Evolutionary conservation across 2,888 invertebrate genomes (phyloP).

Genomic region (Homarus gammarus): DNA sequence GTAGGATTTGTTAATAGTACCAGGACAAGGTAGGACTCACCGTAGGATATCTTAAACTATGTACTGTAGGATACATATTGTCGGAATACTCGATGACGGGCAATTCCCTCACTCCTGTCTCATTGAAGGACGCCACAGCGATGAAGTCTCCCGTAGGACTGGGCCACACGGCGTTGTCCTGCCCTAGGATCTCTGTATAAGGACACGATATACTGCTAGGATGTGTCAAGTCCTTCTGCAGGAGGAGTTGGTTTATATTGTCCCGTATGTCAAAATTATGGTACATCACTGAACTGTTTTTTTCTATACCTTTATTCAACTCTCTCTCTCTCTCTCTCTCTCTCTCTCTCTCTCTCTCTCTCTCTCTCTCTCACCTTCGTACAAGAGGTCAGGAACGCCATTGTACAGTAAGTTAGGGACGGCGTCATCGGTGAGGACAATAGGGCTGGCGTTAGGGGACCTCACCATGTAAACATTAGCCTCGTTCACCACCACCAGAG

Average conservation of each 20-base stretch:
- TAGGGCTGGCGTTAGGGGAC: conserved; percentile 86
- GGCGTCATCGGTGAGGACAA: conserved; percentile 88
- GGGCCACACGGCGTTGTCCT: conserved; percentile 94
- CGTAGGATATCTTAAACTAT: conserved; percentile 66
- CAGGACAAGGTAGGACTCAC: conserved; percentile 29
- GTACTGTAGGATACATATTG: conserved; percentile 87
- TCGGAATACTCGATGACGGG: conserved; percentile 88
- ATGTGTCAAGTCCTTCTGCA: no score
- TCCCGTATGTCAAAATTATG: no score
- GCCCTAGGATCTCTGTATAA: conserved; percentile 89
- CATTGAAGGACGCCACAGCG: conserved; percentile 93
- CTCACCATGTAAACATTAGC: conserved; percentile 93
- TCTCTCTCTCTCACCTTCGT: conserved; percentile 87
- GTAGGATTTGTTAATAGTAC: no score
- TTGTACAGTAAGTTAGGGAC: conserved; percentile 90
- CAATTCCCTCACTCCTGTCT: conserved; percentile 89
- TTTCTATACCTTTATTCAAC: background rate
- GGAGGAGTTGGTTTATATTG: no score
- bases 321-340: conserved; percentile 51
- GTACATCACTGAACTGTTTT: no score
- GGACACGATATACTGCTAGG: no score
- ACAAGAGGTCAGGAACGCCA: conserved; percentile 96
- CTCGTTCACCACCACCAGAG: conserved; percentile 89
- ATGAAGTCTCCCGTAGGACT: conserved; percentile 92
- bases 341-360: conserved; percentile 26